A percentile compares a stretch with the other conserved stretches of the same genome.
Evolutionary conservation across 2,113 vertebrate genomes (phyloP).

Genomic region (Callionymus lyra): DNA sequence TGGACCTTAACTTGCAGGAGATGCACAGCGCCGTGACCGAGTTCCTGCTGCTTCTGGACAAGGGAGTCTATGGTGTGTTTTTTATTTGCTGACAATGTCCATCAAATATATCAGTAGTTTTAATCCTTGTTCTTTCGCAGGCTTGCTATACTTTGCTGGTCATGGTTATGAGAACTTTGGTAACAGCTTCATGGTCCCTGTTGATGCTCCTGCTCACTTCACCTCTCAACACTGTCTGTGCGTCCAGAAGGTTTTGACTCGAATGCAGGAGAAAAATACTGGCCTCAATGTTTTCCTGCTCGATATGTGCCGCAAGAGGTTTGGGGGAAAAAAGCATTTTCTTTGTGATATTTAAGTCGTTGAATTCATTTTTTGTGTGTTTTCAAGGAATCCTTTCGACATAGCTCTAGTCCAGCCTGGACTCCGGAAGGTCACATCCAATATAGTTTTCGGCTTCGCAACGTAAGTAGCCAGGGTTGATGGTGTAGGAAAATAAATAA

Average conservation of each 20-base stretch:
- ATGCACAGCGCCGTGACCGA: slow-evolving; percentile 78
- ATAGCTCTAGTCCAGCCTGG: slow-evolving; percentile 66
- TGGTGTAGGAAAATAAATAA: too few species aligned
- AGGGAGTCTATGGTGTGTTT: slow-evolving; percentile 74
- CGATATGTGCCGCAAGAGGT: slow-evolving; percentile 86
- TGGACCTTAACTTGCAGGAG: slow-evolving; percentile 77
- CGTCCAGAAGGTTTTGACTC: slow-evolving; percentile 72
- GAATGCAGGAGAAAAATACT: slow-evolving; percentile 76
- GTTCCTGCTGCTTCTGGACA: slow-evolving; percentile 77
- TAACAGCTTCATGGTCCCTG: slow-evolving; percentile 86
- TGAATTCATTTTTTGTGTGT: not conserved
- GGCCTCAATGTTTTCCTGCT: slow-evolving; percentile 80
- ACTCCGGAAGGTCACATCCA: slow-evolving; percentile 75
- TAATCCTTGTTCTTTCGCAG: slow-evolving; percentile 34
- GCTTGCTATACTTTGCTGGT: slow-evolving; percentile 79
- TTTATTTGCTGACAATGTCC: too few species aligned
- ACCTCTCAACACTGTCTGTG: slow-evolving; percentile 76
- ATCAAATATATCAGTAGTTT: not conserved
- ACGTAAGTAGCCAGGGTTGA: slow-evolving; percentile 69
- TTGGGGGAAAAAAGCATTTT: not conserved
- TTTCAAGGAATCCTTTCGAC: slow-evolving; percentile 72
- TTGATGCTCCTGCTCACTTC: slow-evolving; percentile 70
- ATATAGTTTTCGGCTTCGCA: slow-evolving; percentile 81
- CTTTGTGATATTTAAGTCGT: not conserved
- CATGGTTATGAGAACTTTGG: slow-evolving; percentile 83